Base-by-base conservation (phyloP, 2,113 vertebrate species). In the Polyodon spathula region DNA sequence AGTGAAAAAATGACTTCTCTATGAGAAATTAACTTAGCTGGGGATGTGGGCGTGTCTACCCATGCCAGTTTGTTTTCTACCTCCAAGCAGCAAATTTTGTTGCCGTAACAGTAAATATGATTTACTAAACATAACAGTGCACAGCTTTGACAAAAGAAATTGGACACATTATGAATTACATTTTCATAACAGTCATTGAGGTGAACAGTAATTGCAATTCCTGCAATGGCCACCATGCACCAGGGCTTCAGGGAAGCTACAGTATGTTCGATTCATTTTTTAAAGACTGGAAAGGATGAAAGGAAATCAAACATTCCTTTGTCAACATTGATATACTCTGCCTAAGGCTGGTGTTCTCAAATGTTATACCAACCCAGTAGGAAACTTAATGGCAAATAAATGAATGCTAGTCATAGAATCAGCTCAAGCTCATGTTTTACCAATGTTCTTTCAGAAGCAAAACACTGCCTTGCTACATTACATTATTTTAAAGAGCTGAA, bases 301-400 rank as follows among this genome's bases (percentile, higher is more conserved):
- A 15, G 60, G 6, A 14, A 12, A 37, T 10, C 53, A 46, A 12
- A 40, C 5, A 12, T 50, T 50, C n/a, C 10, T n/a, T 50, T 50
- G 46, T 50, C 46, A 50, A 4, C 7, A 50, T 50, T 50, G 11
- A 50, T 5, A 61, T 39, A 48, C 15, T 37, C 10, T 16, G 39
- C 50, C 39, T 50, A 48, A 8, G 3, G 53, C 61, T 15, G 42
- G 41, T 46, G 7, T 27, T 12, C 9, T 41, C 17, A 37, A 56
- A n/a, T 54, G 37, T n/a, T 62, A 17, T 8, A 48, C 42, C 14
- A 58, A 8, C 56, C 42, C 56, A 8, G 56, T 8, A 82, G 75
- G n/a, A n/a, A n/a, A n/a, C n/a, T n/a, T n/a, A n/a, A n/a, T n/a
- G n/a, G 75, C 79, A 83, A 82, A 82, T 75, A 78, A 59, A 56